These are phyloP conservation scores for Aphelinus certus DNA, from an alignment of 1,140 invertebrate species.

Conservation along the genomic window DNA sequence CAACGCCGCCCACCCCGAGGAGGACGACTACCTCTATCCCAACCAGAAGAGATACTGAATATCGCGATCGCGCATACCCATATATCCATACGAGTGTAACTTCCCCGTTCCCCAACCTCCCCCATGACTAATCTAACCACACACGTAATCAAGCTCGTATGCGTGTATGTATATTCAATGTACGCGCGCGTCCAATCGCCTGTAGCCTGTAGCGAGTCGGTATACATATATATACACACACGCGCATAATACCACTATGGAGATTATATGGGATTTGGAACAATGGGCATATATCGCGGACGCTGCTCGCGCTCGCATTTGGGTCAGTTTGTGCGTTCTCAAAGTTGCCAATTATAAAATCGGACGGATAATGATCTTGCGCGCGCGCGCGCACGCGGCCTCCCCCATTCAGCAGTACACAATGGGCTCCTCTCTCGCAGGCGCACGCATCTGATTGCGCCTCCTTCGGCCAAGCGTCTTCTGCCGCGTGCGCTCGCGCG, in stretches of 20 bases:
- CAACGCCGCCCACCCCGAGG: constrained; percentile 63
- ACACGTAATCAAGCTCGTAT: too few species aligned
- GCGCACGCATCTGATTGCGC: constrained; percentile 17
- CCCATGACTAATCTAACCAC: too few species aligned
- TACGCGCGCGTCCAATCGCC: too few species aligned
- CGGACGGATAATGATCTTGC: constrained; percentile 27
- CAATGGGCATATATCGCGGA: too few species aligned
- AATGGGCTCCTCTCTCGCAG: constrained; percentile 6
- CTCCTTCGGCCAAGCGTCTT: neutral
- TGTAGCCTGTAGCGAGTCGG: neutral
- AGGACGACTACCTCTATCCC: constrained; percentile 45
- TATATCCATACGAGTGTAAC: too few species aligned
- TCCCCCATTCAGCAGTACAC: neutral
- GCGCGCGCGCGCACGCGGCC: neutral
- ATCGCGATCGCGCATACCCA: too few species aligned
- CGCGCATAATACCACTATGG: too few species aligned
- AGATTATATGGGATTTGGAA: too few species aligned
- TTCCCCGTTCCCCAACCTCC: too few species aligned
- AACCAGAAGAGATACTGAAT: constrained; percentile 2
- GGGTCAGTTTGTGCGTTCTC: neutral
- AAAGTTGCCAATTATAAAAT: constrained; percentile 32
- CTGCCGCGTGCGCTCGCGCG: constrained; percentile 10
- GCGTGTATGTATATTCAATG: too few species aligned
- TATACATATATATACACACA: neutral
- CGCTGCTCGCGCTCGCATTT: too few species aligned